These are phyloP conservation scores for Sphaerophoria taeniata DNA, from an alignment of 2,888 invertebrate genomes.

Conservation along the genomic window DNA sequence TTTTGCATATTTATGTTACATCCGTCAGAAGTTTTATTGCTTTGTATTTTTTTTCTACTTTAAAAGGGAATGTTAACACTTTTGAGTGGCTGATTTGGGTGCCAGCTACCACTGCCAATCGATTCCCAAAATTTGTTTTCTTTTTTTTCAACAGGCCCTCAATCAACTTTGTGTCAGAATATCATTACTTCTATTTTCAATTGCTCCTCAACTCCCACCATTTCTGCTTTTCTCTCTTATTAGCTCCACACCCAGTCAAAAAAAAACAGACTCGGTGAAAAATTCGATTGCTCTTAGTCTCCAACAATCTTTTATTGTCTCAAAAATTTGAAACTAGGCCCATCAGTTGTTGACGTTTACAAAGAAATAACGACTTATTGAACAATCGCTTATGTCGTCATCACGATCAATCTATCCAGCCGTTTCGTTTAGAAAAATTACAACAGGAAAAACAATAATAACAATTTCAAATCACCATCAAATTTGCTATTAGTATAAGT, in stretches of 20 bases:
- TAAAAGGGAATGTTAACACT: no score
- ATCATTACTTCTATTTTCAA: slow-evolving; percentile 28
- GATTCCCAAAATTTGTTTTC: not conserved
- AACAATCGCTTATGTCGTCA: slow-evolving; percentile 67
- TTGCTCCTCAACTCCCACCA: slow-evolving; percentile 17
- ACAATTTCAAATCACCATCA: slow-evolving; percentile 1
- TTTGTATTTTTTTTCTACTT: no score
- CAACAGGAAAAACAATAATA: slow-evolving; percentile 10
- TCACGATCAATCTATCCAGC: slow-evolving; percentile 51
- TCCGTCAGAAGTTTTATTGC: no score
- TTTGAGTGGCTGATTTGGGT: no score
- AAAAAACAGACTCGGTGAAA: slow-evolving; percentile 4
- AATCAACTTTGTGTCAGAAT: slow-evolving; percentile 35
- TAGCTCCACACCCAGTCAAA: slow-evolving; percentile 41
- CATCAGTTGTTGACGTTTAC: slow-evolving; percentile 16
- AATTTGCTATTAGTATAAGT: not conserved
- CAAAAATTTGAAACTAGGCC: slow-evolving; percentile 30
- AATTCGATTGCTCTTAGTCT: slow-evolving; percentile 34
- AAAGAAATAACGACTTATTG: slow-evolving; percentile 46
- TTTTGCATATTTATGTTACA: no score
- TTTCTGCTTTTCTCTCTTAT: not conserved
- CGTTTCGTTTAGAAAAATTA: not conserved
- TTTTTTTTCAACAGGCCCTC: not conserved
- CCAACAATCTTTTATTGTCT: slow-evolving; percentile 50
- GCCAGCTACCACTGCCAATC: not conserved